phyloP scores from a whole-genome alignment of 2,797 vertebrate genomes.

The Poecilia picta region DNA sequence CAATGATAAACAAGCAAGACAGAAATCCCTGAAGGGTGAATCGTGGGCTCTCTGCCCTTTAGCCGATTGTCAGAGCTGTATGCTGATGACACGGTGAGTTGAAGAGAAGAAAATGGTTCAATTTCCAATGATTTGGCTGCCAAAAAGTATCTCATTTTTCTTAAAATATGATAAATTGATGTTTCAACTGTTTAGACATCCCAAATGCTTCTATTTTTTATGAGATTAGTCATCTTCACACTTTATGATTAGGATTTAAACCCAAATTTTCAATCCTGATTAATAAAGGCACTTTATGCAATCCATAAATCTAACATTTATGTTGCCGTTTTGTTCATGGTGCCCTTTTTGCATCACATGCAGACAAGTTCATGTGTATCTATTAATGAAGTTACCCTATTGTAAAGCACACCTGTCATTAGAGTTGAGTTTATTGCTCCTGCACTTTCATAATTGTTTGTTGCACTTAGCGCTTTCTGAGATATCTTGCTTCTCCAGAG shows the following conservation, averaged over 20 bases:
- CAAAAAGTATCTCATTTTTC: not conserved
- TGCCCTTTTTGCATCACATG: not conserved
- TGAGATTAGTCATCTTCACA: not conserved
- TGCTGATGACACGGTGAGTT: not conserved
- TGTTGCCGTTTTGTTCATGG: not conserved
- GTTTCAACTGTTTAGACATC: not conserved
- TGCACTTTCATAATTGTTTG: not conserved
- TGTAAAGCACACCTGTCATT: not conserved
- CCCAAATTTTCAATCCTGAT: not conserved
- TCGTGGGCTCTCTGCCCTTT: not conserved
- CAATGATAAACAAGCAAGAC: not conserved
- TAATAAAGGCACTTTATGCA: not conserved
- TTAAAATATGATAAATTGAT: not conserved
- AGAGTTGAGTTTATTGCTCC: not conserved
- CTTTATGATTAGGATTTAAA: not conserved
- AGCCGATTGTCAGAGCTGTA: not conserved
- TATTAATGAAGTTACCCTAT: not conserved
- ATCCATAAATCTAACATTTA: not conserved
- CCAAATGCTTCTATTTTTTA: not conserved
- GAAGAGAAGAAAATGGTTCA: not conserved
- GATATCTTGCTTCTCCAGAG: constrained; percentile 3
- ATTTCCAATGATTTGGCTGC: not conserved
- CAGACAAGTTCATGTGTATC: not conserved
- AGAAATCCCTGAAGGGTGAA: not conserved
- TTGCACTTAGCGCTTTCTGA: not conserved